These are phyloP conservation scores for Manis pentadactyla DNA, from an alignment of 2,797 vertebrate genomes.

Conservation along the genomic window DNA sequence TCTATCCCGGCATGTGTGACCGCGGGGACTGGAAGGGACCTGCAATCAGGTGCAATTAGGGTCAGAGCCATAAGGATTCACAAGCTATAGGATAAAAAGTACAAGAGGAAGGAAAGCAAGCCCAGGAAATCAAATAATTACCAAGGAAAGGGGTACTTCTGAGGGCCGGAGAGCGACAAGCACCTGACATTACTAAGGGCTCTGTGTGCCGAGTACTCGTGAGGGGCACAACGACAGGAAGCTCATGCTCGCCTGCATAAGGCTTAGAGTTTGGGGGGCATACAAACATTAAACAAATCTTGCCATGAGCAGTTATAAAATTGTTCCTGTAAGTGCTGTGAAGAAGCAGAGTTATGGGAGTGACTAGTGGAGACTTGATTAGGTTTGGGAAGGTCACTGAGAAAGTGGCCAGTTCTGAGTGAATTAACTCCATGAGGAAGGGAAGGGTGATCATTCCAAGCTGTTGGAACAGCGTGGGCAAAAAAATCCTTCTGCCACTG, in stretches of 20 bases:
- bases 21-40: not conserved
- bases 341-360: not conserved
- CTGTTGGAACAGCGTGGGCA: not conserved
- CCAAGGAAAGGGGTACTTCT: not conserved
- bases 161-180: not conserved
- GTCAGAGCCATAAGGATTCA: not conserved
- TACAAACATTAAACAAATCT: not conserved
- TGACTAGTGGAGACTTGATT: not conserved
- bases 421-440: not conserved
- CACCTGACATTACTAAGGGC: not conserved
- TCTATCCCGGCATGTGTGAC: not conserved
- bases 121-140: not conserved
- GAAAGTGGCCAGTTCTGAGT: not conserved
- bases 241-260: not conserved
- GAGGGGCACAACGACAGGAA: too few relatives aligned
- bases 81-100: not conserved
- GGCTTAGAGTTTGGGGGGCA: not conserved
- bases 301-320: not conserved
- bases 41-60: not conserved
- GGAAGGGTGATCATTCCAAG: not conserved
- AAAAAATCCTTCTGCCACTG: not conserved
- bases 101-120: not conserved
- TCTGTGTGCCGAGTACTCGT: not conserved
- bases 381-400: not conserved
- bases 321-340: not conserved